These are phyloP conservation scores for Pseudoatta argentina DNA, from an alignment of 1,140 invertebrate genomes.

Conservation along the genomic window DNA sequence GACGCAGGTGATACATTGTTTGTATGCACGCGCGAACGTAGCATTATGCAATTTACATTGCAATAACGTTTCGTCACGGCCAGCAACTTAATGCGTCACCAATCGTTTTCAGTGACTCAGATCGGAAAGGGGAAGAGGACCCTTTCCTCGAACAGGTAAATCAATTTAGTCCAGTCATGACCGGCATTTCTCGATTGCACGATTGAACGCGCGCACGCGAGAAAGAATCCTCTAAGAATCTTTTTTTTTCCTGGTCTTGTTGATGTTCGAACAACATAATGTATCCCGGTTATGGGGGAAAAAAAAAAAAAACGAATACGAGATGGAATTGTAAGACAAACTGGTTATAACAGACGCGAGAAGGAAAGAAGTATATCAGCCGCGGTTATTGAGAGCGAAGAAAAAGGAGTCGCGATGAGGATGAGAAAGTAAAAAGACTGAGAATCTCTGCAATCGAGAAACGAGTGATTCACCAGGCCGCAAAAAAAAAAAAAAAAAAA, in stretches of 20 bases:
- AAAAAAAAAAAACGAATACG: background rate
- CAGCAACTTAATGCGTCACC: slow-evolving; percentile 47
- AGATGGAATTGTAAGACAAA: slow-evolving; percentile 3
- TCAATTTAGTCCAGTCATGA: background rate
- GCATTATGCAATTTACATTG: slow-evolving; percentile 45
- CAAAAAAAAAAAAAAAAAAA: slow-evolving; percentile 66
- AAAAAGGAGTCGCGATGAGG: background rate
- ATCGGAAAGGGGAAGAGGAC: background rate
- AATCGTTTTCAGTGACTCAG: slow-evolving; percentile 43
- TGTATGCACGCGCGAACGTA: background rate
- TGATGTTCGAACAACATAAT: background rate
- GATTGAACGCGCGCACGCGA: background rate
- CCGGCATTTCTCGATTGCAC: background rate
- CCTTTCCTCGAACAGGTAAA: slow-evolving; percentile 28
- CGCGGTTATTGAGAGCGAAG: background rate
- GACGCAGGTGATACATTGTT: slow-evolving; percentile 38
- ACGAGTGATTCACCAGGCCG: slow-evolving; percentile 68
- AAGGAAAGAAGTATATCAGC: background rate
- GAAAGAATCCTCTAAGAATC: background rate
- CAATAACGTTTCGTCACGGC: slow-evolving; percentile 49
- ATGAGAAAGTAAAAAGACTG: slow-evolving; percentile 59
- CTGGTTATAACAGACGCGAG: background rate
- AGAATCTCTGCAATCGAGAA: slow-evolving; percentile 70
- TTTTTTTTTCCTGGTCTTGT: background rate
- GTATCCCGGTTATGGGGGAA: slow-evolving; percentile 1